Evolutionary conservation across 2,113 vertebrate genomes (phyloP), one percentile per base, ranked within the genome.

Genomic region (Zosterops lateralis): DNA sequence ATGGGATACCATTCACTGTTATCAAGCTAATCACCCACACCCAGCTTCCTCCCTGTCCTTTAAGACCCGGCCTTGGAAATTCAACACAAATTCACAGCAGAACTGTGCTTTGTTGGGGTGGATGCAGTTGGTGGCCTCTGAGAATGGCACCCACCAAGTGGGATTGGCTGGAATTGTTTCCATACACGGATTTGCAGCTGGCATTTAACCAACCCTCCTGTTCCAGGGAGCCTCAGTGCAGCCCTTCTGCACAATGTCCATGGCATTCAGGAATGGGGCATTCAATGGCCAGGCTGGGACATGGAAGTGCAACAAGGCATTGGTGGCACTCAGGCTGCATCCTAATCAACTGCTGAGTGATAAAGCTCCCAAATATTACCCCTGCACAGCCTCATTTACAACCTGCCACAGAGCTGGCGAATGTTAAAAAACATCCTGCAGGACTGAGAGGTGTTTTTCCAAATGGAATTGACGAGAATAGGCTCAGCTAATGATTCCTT

Each of bases 401-500:
- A 73, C 61, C 86, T 68, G 51, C 75, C 61, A 86, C 79, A 56
- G 83, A 92, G 90, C 3, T 81, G 77, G 81, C 0, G 1, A 74
- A 74, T 17, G 34, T 36, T 90, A 42, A 89, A 84, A 95, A 88
- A 85, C 79, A 93, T 87, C 77, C 86, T 94, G 61, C 77, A 84
- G 74, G 71, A 93, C 62, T 36, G 25, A 75, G 88, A 93, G 86
- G 90, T 92, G 76, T 90, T 95, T 93, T 95, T 96, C 76, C 84
- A 90, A 92, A 93, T 44, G 44, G 92, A 89, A 87, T 38, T 73
- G 88, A 93, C 0, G 22, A 95, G 90, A 96, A 93, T 26, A 90
- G 70, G 86, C 86, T 95, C 80, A 70, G 86, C 62, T 94, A 96
- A 94, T 93, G 93, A 94, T 82, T 74, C 89, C 87, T 86, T 92